Evolutionary conservation across 2,113 vertebrate genomes (phyloP).

Genomic region (Sorex fumeus): DNA sequence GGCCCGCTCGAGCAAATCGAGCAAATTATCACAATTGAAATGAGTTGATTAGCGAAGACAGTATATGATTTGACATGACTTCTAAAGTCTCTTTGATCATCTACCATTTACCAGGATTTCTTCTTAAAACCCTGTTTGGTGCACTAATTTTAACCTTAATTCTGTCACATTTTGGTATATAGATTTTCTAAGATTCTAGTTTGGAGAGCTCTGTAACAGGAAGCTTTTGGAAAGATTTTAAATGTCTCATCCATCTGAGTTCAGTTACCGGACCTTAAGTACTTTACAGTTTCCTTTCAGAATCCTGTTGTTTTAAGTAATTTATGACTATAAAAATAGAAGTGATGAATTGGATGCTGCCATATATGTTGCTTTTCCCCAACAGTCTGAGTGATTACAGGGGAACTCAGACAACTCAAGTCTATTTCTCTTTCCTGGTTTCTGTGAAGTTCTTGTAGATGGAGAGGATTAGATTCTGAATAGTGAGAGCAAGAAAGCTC

Average conservation of each 20-base stretch:
- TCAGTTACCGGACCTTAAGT: slow-evolving; percentile 81
- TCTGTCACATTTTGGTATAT: slow-evolving; percentile 22
- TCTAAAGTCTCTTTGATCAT: slow-evolving; percentile 22
- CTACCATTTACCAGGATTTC: background rate
- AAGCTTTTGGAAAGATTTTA: slow-evolving; percentile 82
- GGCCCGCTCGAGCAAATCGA: no score
- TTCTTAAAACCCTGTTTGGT: slow-evolving; percentile 12
- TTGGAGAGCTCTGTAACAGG: slow-evolving; percentile 68
- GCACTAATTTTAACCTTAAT: slow-evolving; percentile 46
- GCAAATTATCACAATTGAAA: slow-evolving; percentile 49
- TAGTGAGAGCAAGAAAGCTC: slow-evolving; percentile 35
- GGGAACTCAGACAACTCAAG: slow-evolving; percentile 69
- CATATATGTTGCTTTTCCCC: slow-evolving; percentile 76
- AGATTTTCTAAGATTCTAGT: slow-evolving; percentile 43
- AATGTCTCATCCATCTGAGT: slow-evolving; percentile 83
- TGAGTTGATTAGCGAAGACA: slow-evolving; percentile 37
- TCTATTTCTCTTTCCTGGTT: slow-evolving; percentile 70
- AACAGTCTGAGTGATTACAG: slow-evolving; percentile 68
- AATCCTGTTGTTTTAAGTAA: slow-evolving; percentile 84
- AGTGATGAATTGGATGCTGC: slow-evolving; percentile 77
- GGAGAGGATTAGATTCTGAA: slow-evolving; percentile 55
- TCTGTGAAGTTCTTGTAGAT: slow-evolving; percentile 38
- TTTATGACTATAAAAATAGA: slow-evolving; percentile 83
- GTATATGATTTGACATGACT: slow-evolving; percentile 21
- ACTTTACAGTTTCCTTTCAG: slow-evolving; percentile 81